These are phyloP conservation scores for Corynorhinus townsendii DNA, from an alignment of 2,113 vertebrate species.

Conservation along the genomic window DNA sequence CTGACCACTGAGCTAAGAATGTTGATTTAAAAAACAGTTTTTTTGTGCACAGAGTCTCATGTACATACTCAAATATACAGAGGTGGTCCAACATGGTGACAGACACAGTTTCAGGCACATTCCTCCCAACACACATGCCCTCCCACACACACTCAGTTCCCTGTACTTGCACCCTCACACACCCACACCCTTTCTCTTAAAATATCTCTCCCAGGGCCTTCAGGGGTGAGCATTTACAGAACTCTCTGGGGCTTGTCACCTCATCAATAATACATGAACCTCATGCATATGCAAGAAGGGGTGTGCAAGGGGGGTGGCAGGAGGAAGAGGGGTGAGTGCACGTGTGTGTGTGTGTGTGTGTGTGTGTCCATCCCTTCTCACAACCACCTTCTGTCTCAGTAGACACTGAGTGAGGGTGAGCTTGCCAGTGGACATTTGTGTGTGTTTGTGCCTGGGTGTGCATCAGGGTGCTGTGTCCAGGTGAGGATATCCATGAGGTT, in stretches of 20 bases:
- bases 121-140: not conserved
- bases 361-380: rapidly evolving
- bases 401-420: not conserved
- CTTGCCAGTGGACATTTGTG: not conserved
- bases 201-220: conserved; percentile 42
- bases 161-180: conserved; percentile 17
- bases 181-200: conserved; percentile 54
- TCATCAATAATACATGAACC: conserved; percentile 78
- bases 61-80: not conserved
- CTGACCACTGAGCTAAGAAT: no score
- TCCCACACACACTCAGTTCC: not conserved
- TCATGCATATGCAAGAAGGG: conserved; percentile 79
- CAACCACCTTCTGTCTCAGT: not conserved
- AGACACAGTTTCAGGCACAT: not conserved
- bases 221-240: conserved; percentile 74
- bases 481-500: not conserved
- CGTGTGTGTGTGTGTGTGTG: not conserved
- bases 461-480: not conserved
- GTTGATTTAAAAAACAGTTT: conserved; percentile 16
- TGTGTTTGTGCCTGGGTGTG: not conserved
- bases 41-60: conserved; percentile 20
- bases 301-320: conserved; percentile 43
- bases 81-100: not conserved
- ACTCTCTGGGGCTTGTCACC: conserved; percentile 76
- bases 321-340: conserved; percentile 24